Evolutionary conservation across 2,113 vertebrate genomes (phyloP), one percentile per base, ranked within the genome.

Genomic region (Boulengeromyrus knoepffleri): DNA sequence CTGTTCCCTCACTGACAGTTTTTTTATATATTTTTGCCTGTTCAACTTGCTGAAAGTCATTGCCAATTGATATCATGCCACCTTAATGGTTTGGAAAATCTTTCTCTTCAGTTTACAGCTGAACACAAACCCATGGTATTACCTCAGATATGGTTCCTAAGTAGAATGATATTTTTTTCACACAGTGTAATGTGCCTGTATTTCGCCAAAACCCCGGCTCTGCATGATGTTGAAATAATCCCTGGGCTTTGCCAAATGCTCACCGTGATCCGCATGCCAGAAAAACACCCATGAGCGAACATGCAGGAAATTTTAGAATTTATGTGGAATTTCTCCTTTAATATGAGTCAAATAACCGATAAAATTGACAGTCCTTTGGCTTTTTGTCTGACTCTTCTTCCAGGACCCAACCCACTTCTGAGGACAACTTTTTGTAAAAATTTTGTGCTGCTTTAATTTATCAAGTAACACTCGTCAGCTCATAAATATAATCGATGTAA

Each of bases 291-390:
- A 36, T 36, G 19, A 83, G 31, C 8, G 13, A 47, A 47, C 19
- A 24, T 46, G 21, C 39, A 47, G 83, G 83, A 85, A 85, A 85
- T 85, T 39, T 24, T 24, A 24, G 45, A 39, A 85, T 85, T 85
- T 21, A 45, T 85, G 83, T 85, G 83, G 83, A 85, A 85, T 85
- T 85, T 85, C 83, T 47, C 83, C 39, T 45, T 47, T 85, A 85
- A 47, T 85, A 47, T 85, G 24, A 46, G 19, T 47, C 45, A 47
- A 36, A 47, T 85, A 12, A 47, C 45, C 46, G 9, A 85, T 85
- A 85, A 85, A 85, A 80, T 21, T 47, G 83, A 85, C 45, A n/a
- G 45, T n/a, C 21, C 83, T 85, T 47, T 80, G 74, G 74, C 74
- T 17, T 47, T 47, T 10, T n/a, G 83, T 85, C 45, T 85, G 83